A percentile compares a stretch with the other conserved stretches of the same genome.
Evolutionary conservation across 2,888 invertebrate genomes (phyloP).

Genomic region (Globia sparganii): DNA sequence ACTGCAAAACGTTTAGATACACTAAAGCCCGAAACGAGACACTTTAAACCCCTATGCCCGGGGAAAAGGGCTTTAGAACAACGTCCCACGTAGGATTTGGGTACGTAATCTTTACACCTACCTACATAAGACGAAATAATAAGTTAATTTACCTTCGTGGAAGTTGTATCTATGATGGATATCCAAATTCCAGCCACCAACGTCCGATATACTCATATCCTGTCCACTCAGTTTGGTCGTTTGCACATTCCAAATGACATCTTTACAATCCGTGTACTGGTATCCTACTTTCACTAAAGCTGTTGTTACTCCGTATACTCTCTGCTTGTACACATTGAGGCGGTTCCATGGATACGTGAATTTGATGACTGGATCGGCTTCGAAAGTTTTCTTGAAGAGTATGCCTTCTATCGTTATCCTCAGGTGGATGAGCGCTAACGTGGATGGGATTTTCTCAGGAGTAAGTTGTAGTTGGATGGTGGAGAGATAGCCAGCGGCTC

Average conservation of each 20-base stretch:
- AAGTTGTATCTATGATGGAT: conserved; percentile 99
- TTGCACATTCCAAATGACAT: conserved; percentile 98
- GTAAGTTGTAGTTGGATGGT: conserved; percentile 98
- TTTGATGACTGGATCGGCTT: conserved; percentile 98
- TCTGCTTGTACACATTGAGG: conserved; percentile 98
- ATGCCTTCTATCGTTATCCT: conserved; percentile 98
- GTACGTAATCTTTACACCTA: conserved; percentile 14
- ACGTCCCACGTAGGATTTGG: not conserved
- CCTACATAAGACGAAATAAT: conserved; percentile 4
- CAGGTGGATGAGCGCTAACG: conserved; percentile 96
- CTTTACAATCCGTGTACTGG: conserved; percentile 97
- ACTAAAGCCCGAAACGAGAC: conserved; percentile 49
- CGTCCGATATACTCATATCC: conserved; percentile 98
- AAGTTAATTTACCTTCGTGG: conserved; percentile 94
- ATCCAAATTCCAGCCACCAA: conserved; percentile 99
- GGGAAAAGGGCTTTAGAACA: conserved; percentile 39
- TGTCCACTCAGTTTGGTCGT: conserved; percentile 98
- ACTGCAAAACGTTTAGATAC: conserved; percentile 56
- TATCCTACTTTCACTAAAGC: conserved; percentile 99
- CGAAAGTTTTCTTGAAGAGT: conserved; percentile 97
- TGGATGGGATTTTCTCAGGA: conserved; percentile 94
- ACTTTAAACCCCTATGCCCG: conserved; percentile 22
- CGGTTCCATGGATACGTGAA: conserved; percentile 99
- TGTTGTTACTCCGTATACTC: conserved; percentile 98
- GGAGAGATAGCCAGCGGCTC: conserved; percentile 97